Evolutionary conservation across 2,888 invertebrate species (phyloP).

Genomic region (Notocelia uddmanniana): DNA sequence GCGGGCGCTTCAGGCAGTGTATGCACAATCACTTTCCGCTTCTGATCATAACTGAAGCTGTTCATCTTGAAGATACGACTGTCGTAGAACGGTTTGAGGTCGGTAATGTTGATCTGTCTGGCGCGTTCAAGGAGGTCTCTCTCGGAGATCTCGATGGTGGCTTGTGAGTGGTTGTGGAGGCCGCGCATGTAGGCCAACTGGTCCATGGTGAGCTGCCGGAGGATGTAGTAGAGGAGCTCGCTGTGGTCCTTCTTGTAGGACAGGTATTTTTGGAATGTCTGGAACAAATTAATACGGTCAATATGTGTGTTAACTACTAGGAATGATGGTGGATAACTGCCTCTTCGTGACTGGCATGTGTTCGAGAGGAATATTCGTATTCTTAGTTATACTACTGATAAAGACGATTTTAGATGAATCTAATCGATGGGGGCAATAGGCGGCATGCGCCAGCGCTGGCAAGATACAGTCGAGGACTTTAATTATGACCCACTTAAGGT

Average conservation of each 20-base stretch:
- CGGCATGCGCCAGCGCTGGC: too few species aligned
- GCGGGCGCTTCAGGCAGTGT: slow-evolving; percentile 87
- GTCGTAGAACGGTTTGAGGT: slow-evolving; percentile 95
- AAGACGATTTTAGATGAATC: too few species aligned
- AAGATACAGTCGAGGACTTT: too few species aligned
- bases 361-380: too few species aligned
- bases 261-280: slow-evolving; percentile 97
- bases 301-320: too few species aligned
- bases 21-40: slow-evolving; percentile 94
- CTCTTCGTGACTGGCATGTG: too few species aligned
- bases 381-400: too few species aligned
- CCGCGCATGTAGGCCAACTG: slow-evolving; percentile 94
- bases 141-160: slow-evolving; percentile 92
- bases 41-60: slow-evolving; percentile 94
- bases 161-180: slow-evolving; percentile 87
- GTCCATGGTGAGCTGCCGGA: slow-evolving; percentile 96
- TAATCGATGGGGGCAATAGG: too few species aligned
- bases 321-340: too few species aligned
- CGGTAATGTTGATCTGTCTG: slow-evolving; percentile 95
- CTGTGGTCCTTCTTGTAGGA: slow-evolving; percentile 98
- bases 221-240: slow-evolving; percentile 97
- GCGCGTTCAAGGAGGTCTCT: slow-evolving; percentile 90
- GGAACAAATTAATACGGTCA: slow-evolving; percentile 57
- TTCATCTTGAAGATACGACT: slow-evolving; percentile 96
- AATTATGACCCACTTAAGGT: too few species aligned